These are phyloP conservation scores for Phataginus tetradactyla DNA, from an alignment of 2,797 vertebrate species.

Conservation along the genomic window DNA sequence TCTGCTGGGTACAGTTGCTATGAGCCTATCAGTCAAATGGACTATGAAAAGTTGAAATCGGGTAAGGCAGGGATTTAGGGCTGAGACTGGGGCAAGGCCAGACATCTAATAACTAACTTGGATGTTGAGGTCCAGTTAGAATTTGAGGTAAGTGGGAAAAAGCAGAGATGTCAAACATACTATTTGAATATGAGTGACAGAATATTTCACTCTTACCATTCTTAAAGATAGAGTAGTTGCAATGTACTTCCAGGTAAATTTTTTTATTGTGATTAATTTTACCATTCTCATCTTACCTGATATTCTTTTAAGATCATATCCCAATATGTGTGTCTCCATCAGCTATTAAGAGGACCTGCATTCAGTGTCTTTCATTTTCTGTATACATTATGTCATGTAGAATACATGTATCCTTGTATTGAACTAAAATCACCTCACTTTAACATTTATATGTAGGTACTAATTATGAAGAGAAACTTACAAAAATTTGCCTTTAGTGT, in stretches of 20 bases:
- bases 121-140: background rate
- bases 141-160: background rate
- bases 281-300: background rate
- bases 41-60: background rate
- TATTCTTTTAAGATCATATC: background rate
- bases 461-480: background rate
- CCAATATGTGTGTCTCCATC: background rate
- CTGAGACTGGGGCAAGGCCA: background rate
- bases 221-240: background rate
- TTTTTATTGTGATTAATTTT: background rate
- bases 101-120: background rate
- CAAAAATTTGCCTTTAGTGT: background rate
- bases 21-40: background rate
- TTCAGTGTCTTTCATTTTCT: background rate
- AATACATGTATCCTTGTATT: background rate
- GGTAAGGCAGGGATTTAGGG: background rate
- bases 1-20: background rate
- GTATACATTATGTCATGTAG: background rate
- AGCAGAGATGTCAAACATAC: background rate
- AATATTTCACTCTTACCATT: background rate
- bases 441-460: background rate
- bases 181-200: background rate
- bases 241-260: background rate
- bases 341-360: background rate
- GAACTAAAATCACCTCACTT: background rate